Evolutionary conservation across 2,797 vertebrate species (phyloP), one percentile per base, ranked within the genome.

Genomic region (Buceros bicornis): DNA sequence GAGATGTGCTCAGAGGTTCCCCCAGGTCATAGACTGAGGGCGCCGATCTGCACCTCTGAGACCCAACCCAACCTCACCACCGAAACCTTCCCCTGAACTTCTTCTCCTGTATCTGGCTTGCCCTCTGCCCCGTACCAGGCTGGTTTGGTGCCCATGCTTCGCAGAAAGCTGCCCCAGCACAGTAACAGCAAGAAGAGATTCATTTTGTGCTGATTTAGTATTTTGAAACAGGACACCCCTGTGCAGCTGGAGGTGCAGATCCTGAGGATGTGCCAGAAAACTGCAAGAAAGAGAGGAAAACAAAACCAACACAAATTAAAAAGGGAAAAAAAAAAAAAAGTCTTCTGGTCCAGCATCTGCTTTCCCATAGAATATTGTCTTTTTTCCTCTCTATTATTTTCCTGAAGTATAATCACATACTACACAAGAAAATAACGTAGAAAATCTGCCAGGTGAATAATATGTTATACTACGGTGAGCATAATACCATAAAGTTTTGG

Each of bases 1-100:
- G 62, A 70, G 84, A 53, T 33, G 10, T 4, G 17, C 40, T 87
- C 64, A 50, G 48, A 73, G 12, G 24, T 25, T 57, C 3, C 6
- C 4, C 7, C 2, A 5, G 16, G 20, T 69, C 26, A 16, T 0
- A 0, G 47, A 35, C 13, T 3, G 2, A 54, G 33, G 31, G 33
- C 12, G 8, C 24, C 65, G 6, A 15, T 85, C 31, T 37, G 50
- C 7, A 48, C 47, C 47, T 48, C 47, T 10, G 1, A 0, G 9
- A 61, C 3, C 11, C 56, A 73, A 40, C 8, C 10, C 16, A 31
- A 4, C 16, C 51, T 13, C 1, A 0, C 28, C 3, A 5, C n/a
- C 10, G 6, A 21, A 79, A 35, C 28, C 22, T 48, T 16, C 6
- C 24, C 2, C 5, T 6, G n/a, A 89, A 64, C 20, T 54, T 40